Evolutionary conservation across 2,888 invertebrate species (phyloP).

Genomic region (Geotrupes spiniger): DNA sequence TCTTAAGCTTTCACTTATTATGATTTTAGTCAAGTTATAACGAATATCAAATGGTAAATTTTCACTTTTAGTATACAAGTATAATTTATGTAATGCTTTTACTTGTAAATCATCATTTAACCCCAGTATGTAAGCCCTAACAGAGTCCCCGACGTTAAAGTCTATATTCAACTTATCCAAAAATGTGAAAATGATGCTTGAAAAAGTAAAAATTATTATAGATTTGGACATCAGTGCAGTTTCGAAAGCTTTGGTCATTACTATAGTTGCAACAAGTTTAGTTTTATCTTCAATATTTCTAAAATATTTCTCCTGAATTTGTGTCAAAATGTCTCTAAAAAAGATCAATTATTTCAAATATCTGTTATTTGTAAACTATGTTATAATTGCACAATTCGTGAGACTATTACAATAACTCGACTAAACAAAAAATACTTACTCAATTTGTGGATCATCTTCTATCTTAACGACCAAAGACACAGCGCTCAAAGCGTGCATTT

Average conservation of each 20-base stretch:
- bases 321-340: background rate
- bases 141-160: constrained; percentile 24
- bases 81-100: constrained; percentile 22
- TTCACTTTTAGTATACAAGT: constrained; percentile 11
- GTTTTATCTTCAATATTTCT: constrained; percentile 2
- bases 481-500: constrained; percentile 30
- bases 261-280: constrained; percentile 15
- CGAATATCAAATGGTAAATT: constrained; percentile 24
- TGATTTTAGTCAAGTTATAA: constrained; percentile 32
- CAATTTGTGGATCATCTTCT: constrained; percentile 23
- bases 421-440: constrained; percentile 30
- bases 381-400: no score
- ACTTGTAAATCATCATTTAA: constrained; percentile 26
- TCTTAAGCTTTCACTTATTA: constrained; percentile 34
- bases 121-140: constrained; percentile 29
- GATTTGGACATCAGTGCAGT: constrained; percentile 25
- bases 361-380: no score
- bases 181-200: constrained; percentile 29
- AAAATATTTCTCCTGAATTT: constrained; percentile 22
- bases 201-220: constrained; percentile 31
- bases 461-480: constrained; percentile 25
- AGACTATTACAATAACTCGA: no score
- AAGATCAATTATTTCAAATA: no score
- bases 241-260: constrained; percentile 26
- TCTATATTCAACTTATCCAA: constrained; percentile 18